Base-by-base conservation (phyloP, 2,797 vertebrate genomes). In the Acrocephalus scirpaceus region DNA sequence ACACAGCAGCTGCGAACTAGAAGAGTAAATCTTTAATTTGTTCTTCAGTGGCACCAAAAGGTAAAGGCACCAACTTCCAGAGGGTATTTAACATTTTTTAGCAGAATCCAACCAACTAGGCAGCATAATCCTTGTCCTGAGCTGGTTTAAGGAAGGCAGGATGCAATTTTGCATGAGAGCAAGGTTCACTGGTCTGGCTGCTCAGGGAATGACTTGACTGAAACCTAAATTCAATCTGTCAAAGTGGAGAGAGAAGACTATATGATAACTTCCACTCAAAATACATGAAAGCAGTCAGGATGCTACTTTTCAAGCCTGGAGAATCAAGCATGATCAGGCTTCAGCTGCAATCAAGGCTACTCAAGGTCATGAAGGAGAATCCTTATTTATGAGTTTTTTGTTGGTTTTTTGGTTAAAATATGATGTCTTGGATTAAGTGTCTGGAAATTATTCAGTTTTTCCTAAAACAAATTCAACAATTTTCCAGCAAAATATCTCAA, bases 201-300 rank as follows among this genome's bases (percentile, higher is more conserved):
- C 50, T 86, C 62, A 56, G 65, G 12, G 42, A 88, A 60, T 45
- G 77, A 66, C 60, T 87, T 79, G 69, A 74, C 61, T 77, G 72
- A 92, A 93, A 91, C 25, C 26, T 61, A 74, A 87, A 88, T 77
- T 64, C 88, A 95, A 38, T 77, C 91, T 65, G 78, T 88, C 58
- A 25, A 86, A 62, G n/a, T 23, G 67, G 44, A 90, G 75, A 75
- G 91, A 51, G n/a, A 34, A 72, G 45, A 25, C 72, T 65, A 1
- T 11, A 34, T 19, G 30, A 29, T 78, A 88, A 69, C 47, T 92
- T 95, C 69, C 42, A 47, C 4, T 7, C n/a, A 56, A 78, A 75
- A 44, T 90, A 72, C 45, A 26, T 40, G 4, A 78, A 83, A 75
- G 88, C 82, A 67, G 47, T 48, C 73, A 90, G 76, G 78, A 86